Percentiles rank a stretch among this genome's conserved stretches.
Conservation (phyloP, 2,888 invertebrate species). For the Nasonia oneida region DNA sequence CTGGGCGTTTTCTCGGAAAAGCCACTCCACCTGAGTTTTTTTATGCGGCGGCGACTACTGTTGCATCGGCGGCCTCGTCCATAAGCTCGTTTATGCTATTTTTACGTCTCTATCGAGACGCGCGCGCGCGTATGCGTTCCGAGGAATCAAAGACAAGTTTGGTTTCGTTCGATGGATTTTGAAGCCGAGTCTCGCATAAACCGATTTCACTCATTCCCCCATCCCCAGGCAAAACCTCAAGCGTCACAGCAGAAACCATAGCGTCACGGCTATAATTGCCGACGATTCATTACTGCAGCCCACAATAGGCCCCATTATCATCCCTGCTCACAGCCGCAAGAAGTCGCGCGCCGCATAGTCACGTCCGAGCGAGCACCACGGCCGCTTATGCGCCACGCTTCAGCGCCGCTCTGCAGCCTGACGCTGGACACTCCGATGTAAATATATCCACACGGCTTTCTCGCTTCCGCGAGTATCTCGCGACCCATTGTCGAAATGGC, state of each 20-base stretch:
- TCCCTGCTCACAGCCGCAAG: neutral
- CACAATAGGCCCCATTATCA: neutral
- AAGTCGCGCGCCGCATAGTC: neutral
- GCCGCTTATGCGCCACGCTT: slow-evolving; percentile 3
- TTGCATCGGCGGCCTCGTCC: neutral
- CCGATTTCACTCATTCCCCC: neutral
- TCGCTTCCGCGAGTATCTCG: neutral
- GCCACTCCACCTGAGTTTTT: slow-evolving; percentile 10
- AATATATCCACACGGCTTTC: neutral
- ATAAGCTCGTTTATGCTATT: slow-evolving; percentile 1
- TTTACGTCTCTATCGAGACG: slow-evolving; percentile 36
- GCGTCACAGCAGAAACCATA: neutral
- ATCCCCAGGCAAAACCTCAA: neutral
- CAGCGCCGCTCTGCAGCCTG: neutral
- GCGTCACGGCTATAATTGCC: slow-evolving; percentile 1
- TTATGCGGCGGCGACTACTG: neutral
- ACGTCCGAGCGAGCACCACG: slow-evolving; percentile 36
- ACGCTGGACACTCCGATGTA: neutral
- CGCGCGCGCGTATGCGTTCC: neutral
- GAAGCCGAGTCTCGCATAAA: neutral
- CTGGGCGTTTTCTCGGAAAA: slow-evolving; percentile 51
- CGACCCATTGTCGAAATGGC: slow-evolving; percentile 18
- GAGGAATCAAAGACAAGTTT: too few relatives aligned
- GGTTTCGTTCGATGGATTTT: too few relatives aligned
- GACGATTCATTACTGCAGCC: slow-evolving; percentile 17